phyloP scores from a whole-genome alignment of 2,113 vertebrate genomes.

The Oxygymnocypris stewartii region DNA sequence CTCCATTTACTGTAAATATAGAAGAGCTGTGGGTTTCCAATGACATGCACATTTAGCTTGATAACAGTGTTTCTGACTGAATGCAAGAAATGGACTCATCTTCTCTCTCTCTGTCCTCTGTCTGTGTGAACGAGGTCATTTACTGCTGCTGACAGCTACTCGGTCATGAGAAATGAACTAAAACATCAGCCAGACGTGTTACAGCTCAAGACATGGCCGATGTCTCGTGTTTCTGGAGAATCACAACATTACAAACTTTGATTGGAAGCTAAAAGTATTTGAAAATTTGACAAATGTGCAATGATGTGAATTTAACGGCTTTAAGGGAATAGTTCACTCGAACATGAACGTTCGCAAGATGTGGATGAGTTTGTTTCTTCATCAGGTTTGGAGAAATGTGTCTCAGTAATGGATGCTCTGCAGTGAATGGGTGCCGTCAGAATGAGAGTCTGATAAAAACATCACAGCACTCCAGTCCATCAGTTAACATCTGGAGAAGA shows the following conservation, averaged over 20 bases:
- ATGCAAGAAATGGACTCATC: neutral
- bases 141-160: neutral
- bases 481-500: too few relatives aligned
- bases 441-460: too few relatives aligned
- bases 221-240: neutral
- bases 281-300: too few relatives aligned
- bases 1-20: neutral
- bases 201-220: too few relatives aligned
- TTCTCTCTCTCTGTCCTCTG: neutral
- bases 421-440: too few relatives aligned
- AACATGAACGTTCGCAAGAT: too few relatives aligned
- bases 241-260: neutral
- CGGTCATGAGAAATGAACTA: neutral
- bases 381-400: too few relatives aligned
- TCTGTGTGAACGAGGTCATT: neutral
- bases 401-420: too few relatives aligned
- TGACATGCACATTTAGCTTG: neutral
- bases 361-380: too few relatives aligned
- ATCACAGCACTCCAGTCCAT: too few relatives aligned
- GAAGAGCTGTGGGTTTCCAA: neutral
- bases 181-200: neutral
- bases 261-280: neutral
- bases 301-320: too few relatives aligned
- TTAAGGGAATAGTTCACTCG: too few relatives aligned
- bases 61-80: neutral